Conservation (phyloP, 2,888 invertebrate species). For the Tholera decimalis region DNA sequence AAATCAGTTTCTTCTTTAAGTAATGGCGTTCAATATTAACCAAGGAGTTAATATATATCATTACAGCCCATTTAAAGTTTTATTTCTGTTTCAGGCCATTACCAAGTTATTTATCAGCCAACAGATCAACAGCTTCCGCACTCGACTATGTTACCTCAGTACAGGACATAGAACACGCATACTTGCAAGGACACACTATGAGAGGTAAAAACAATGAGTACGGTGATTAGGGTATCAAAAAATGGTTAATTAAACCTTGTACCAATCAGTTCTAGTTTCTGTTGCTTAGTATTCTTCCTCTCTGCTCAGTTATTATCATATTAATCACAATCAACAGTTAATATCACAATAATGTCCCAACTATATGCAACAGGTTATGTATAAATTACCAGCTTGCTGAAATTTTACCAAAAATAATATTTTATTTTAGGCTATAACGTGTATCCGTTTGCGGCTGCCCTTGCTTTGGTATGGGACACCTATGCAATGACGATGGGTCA, state of each 20-base stretch:
- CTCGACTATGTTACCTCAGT: constrained; percentile 44
- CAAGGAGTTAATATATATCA: too few relatives aligned
- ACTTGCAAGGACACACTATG: constrained; percentile 94
- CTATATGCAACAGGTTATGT: too few relatives aligned
- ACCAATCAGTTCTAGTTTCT: neutral
- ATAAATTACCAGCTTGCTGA: too few relatives aligned
- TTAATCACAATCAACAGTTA: too few relatives aligned
- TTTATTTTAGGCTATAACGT: constrained; percentile 91
- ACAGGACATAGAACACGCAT: constrained; percentile 92
- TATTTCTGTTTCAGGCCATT: constrained; percentile 50
- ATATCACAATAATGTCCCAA: neutral
- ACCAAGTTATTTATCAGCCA: constrained; percentile 12
- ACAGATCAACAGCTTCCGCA: constrained; percentile 23
- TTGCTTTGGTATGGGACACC: constrained; percentile 93
- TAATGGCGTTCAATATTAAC: too few relatives aligned
- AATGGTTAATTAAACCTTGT: too few relatives aligned
- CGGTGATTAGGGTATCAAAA: too few relatives aligned
- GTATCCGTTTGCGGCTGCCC: constrained; percentile 95
- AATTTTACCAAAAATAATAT: neutral
- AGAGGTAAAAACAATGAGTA: constrained; percentile 93
- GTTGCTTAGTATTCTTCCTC: neutral
- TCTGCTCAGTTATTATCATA: neutral
- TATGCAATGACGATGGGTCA: constrained; percentile 90
- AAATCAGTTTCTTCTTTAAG: too few relatives aligned
- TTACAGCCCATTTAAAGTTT: too few relatives aligned